These are phyloP conservation scores for Phrynocephalus guinanensis DNA, from an alignment of 2,797 vertebrate species.

Conservation along the genomic window DNA sequence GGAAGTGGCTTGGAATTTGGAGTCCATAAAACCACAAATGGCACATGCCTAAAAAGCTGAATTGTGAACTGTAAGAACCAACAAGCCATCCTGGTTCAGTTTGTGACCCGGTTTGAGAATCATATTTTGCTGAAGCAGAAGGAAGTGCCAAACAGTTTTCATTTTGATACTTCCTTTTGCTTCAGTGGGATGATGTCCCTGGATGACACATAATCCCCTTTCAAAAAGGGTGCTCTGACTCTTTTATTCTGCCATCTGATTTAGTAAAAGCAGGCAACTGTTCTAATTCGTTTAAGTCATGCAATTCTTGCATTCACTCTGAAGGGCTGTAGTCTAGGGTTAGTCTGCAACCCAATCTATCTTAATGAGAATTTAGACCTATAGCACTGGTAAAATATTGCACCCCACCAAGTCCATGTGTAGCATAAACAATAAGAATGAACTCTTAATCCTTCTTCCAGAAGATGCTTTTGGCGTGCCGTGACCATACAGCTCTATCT, in stretches of 20 bases:
- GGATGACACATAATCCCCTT: not conserved
- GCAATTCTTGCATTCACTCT: not conserved
- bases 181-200: no score
- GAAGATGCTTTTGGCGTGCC: not conserved
- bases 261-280: not conserved
- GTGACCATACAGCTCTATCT: not conserved
- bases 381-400: rapidly evolving
- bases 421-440: not conserved
- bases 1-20: no score
- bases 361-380: not conserved
- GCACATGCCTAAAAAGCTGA: no score
- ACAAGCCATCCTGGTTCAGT: no score
- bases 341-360: not conserved
- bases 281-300: no score
- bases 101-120: no score
- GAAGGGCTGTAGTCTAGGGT: not conserved
- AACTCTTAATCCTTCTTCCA: not conserved
- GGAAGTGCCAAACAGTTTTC: no score
- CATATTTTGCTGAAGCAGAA: no score
- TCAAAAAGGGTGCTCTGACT: not conserved
- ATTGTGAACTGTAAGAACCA: no score
- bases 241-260: not conserved
- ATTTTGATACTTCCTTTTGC: no score
- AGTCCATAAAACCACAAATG: no score
- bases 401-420: not conserved